These are phyloP conservation scores for Ammodramus savannarum DNA, from an alignment of 2,113 vertebrate species.

Conservation along the genomic window DNA sequence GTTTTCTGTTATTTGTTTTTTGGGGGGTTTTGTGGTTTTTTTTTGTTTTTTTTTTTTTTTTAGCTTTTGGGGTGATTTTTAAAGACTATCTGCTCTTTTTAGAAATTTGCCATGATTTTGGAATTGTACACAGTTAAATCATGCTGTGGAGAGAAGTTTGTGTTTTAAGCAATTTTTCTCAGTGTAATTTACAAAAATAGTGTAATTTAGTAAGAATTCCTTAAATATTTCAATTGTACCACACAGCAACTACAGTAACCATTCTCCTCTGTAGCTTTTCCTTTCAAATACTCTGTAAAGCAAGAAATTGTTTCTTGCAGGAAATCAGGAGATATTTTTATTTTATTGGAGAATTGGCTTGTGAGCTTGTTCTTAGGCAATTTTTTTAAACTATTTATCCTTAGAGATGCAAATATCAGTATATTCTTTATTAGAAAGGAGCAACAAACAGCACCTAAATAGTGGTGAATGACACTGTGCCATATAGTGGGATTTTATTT, in stretches of 20 bases:
- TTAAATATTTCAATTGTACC: not conserved
- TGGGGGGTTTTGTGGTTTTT: no score
- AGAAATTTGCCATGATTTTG: not conserved
- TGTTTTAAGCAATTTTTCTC: not conserved
- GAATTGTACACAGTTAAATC: not conserved
- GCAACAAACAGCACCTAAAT: not conserved
- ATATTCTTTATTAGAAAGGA: not conserved
- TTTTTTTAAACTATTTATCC: not conserved
- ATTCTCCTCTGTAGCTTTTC: not conserved
- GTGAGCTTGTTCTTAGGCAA: not conserved
- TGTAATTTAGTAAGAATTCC: not conserved
- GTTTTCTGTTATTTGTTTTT: not conserved
- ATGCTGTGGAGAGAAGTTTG: not conserved
- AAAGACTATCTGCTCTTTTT: not conserved
- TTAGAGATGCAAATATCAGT: not conserved
- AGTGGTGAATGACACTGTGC: not conserved
- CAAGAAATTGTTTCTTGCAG: not conserved
- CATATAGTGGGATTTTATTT: not conserved
- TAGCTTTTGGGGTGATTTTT: fast-evolving
- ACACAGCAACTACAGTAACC: not conserved
- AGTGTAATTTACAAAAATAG: not conserved
- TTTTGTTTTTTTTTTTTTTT: not conserved
- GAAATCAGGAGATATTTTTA: not conserved
- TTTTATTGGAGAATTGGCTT: not conserved
- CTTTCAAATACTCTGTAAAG: not conserved